phyloP scores from a whole-genome alignment of 2,888 invertebrate genomes.

The Epicampocera succincta region DNA sequence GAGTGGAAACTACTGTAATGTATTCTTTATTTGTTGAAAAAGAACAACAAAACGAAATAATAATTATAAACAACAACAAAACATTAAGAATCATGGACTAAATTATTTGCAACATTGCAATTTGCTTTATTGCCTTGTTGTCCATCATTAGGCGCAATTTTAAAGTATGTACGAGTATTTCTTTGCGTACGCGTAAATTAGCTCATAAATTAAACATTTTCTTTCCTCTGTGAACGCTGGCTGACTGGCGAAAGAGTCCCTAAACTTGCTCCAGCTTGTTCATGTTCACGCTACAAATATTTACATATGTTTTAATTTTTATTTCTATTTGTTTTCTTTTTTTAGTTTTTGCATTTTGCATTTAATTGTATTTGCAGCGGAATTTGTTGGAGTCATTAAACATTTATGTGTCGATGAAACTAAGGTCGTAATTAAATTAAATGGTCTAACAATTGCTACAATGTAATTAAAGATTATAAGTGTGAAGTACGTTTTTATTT shows the following conservation, averaged over 20 bases:
- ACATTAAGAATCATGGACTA: conserved; percentile 40
- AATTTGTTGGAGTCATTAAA: conserved; percentile 24
- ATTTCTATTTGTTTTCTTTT: not conserved
- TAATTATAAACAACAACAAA: conserved; percentile 20
- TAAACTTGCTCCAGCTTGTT: conserved; percentile 16
- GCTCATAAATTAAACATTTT: conserved; percentile 57
- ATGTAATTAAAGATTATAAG: conserved; percentile 34
- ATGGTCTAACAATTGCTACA: conserved; percentile 50
- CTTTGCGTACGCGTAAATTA: not conserved
- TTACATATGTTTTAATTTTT: conserved; percentile 31
- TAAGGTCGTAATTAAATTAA: conserved; percentile 57
- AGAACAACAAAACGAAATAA: conserved; percentile 12
- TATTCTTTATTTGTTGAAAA: conserved; percentile 33
- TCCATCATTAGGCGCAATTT: conserved; percentile 4
- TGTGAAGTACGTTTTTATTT: conserved; percentile 4
- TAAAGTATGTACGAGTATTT: not conserved
- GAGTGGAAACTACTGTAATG: not conserved
- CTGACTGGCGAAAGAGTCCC: not conserved
- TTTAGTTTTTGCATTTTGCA: conserved; percentile 12
- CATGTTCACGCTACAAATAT: conserved; percentile 27
- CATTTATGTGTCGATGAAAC: conserved; percentile 46
- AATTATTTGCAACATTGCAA: conserved; percentile 63
- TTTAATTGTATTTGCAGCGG: conserved; percentile 32
- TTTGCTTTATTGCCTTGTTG: conserved; percentile 46
- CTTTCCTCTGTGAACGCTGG: conserved; percentile 7